phyloP scores from a whole-genome alignment of 2,797 vertebrate genomes.

The Tragelaphus oryx region DNA sequence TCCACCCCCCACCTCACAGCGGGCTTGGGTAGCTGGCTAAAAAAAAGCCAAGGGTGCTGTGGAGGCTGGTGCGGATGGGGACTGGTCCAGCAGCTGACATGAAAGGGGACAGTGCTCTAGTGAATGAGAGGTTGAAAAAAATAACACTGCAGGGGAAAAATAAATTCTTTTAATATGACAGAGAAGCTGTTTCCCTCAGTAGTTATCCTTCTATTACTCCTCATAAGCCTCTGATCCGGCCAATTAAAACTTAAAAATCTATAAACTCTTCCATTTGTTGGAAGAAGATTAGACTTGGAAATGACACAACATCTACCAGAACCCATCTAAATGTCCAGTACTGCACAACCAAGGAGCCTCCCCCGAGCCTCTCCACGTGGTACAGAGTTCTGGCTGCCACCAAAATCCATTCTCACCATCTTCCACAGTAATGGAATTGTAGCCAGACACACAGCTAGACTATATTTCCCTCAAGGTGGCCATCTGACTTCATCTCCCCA shows the following conservation, averaged over 20 bases:
- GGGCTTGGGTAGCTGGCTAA: rapidly evolving
- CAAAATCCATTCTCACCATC: not conserved
- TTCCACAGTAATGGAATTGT: not conserved
- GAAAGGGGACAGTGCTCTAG: not conserved
- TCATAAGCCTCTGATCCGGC: not conserved
- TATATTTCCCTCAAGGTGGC: not conserved
- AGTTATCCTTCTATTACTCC: not conserved
- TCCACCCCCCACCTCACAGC: not conserved
- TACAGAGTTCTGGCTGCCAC: not conserved
- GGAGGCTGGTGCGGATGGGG: not conserved
- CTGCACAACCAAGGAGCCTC: not conserved
- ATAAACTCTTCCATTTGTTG: not conserved
- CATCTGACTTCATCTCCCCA: not conserved
- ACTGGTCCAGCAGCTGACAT: not conserved
- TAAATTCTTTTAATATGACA: not conserved
- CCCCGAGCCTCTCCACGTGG: rapidly evolving
- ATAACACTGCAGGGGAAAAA: not conserved
- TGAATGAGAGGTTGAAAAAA: not conserved
- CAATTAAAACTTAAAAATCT: not conserved
- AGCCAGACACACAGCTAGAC: not conserved
- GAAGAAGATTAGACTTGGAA: not conserved
- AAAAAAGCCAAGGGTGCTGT: rapidly evolving
- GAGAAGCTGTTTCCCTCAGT: not conserved
- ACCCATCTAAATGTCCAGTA: not conserved
- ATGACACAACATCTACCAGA: not conserved